Percentiles rank a stretch among this genome's conserved stretches.
Evolutionary conservation across 1,140 invertebrate species (phyloP).

Genomic region (Rhopalosiphum maidis): DNA sequence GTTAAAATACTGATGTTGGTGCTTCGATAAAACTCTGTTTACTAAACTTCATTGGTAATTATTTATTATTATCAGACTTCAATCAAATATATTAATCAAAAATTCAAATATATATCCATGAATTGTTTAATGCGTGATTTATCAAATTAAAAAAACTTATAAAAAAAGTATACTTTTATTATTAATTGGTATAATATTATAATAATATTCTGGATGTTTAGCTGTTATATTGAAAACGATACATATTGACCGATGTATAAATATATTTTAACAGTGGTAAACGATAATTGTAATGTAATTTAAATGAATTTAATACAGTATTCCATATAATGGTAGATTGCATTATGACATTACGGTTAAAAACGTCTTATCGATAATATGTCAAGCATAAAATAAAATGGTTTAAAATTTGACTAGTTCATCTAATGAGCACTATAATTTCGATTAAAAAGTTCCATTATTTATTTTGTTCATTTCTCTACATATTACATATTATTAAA

Average conservation of each 20-base stretch:
- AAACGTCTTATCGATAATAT: neutral
- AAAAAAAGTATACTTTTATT: neutral
- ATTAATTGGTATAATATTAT: neutral
- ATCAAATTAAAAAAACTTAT: neutral
- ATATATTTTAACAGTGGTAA: neutral
- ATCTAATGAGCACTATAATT: neutral
- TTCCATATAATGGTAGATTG: neutral
- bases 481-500: neutral
- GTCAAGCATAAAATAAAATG: neutral
- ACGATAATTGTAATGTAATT: neutral
- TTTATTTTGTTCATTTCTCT: neutral
- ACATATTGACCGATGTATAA: neutral
- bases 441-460: neutral
- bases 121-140: neutral
- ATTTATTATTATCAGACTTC: neutral
- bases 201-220: no score
- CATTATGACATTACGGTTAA: neutral
- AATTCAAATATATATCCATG: neutral
- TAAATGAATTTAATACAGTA: neutral
- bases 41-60: neutral
- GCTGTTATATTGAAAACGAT: neutral
- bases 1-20: neutral
- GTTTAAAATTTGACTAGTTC: neutral
- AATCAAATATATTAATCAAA: neutral
- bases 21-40: neutral